A percentile compares a stretch with the other conserved stretches of the same genome.
These are phyloP conservation scores for Gouania willdenowi DNA, from an alignment of 2,797 vertebrate species.

Conservation along the genomic window DNA sequence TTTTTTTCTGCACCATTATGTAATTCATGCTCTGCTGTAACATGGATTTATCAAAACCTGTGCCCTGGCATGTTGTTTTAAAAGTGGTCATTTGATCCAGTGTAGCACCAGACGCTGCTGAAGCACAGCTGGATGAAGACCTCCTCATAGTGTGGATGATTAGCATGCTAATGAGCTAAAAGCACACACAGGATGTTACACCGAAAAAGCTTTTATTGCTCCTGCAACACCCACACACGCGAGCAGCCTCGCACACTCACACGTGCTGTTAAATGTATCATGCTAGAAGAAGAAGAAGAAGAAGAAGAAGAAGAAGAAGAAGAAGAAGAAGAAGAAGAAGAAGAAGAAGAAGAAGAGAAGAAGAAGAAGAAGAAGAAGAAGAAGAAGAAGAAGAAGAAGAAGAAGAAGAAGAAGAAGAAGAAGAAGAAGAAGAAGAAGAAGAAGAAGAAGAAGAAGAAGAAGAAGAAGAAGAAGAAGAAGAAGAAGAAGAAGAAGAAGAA, in stretches of 20 bases:
- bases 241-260: conserved; percentile 27
- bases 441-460: no score
- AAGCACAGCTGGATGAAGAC: conserved; percentile 3
- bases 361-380: no score
- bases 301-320: no score
- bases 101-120: no score
- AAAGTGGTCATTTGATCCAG: no score
- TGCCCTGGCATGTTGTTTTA: conserved; percentile 15
- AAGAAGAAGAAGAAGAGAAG: no score
- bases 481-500: no score
- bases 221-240: conserved; percentile 32
- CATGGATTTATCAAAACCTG: conserved; percentile 26
- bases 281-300: conserved; percentile 43
- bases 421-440: no score
- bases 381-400: no score
- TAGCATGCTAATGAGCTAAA: conserved; percentile 32
- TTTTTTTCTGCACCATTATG: conserved; percentile 17
- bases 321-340: no score
- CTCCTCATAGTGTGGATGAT: conserved; percentile 22
- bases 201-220: conserved; percentile 29
- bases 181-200: conserved; percentile 23
- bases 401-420: no score
- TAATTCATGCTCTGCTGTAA: conserved; percentile 31
- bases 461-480: no score
- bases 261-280: conserved; percentile 51